A percentile compares a stretch with the other conserved stretches of the same genome.
These are phyloP conservation scores for Anorthoa munda DNA, from an alignment of 2,888 invertebrate species.

Conservation along the genomic window DNA sequence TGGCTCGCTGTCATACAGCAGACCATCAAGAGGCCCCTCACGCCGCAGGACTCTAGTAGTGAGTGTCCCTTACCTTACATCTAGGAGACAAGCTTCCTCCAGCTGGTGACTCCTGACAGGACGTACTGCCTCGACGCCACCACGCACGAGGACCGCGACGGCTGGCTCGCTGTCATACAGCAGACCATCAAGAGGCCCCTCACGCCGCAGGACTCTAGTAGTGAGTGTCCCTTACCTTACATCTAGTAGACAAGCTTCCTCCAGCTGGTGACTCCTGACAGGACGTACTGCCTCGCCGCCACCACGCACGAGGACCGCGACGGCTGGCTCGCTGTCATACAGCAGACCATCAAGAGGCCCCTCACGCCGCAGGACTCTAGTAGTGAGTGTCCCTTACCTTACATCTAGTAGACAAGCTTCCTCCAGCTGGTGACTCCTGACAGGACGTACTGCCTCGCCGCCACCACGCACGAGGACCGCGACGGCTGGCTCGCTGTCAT, in stretches of 20 bases:
- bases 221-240: constrained; percentile 84
- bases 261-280: constrained; percentile 95
- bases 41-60: too few species aligned
- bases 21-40: too few species aligned
- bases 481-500: constrained; percentile 95
- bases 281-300: constrained; percentile 94
- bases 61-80: too few species aligned
- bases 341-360: constrained; percentile 94
- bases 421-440: too few species aligned
- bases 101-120: constrained; percentile 95
- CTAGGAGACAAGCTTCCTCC: too few species aligned
- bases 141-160: constrained; percentile 94
- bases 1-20: too few species aligned
- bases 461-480: constrained; percentile 94
- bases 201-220: constrained; percentile 94
- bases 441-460: constrained; percentile 94
- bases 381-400: constrained; percentile 86
- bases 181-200: constrained; percentile 94
- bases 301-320: constrained; percentile 94
- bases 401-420: constrained; percentile 68
- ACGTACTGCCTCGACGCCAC: constrained; percentile 94
- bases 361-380: constrained; percentile 95
- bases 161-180: constrained; percentile 95
- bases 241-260: constrained; percentile 86
- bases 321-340: constrained; percentile 95